These are phyloP conservation scores for Nesometra sesokonis DNA, from an alignment of 35 echinoderm and acorn worm genomes.

Conservation along the genomic window DNA sequence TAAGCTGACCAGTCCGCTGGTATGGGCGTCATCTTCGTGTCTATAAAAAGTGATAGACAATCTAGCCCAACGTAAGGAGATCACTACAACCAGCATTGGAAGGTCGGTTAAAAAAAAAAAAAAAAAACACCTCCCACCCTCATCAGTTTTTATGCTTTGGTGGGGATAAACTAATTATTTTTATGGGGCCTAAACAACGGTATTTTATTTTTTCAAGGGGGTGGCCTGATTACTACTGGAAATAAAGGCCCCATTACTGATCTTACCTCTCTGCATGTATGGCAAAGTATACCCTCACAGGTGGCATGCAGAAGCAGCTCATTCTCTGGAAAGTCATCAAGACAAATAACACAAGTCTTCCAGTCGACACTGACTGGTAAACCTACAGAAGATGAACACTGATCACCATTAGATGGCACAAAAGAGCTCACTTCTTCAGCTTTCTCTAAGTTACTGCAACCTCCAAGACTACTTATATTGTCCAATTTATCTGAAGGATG, in stretches of 20 bases:
- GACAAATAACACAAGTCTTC: conserved; percentile 85
- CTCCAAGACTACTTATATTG: not conserved
- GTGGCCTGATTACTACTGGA: too few species aligned
- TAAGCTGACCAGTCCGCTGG: too few species aligned
- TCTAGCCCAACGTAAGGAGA: too few species aligned
- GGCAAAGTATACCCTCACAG: conserved; percentile 74
- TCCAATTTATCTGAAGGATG: not conserved
- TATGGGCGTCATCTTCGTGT: too few species aligned
- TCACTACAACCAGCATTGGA: too few species aligned
- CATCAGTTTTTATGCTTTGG: too few species aligned
- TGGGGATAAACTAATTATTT: not conserved
- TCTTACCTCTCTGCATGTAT: conserved; percentile 78
- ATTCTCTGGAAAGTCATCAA: conserved; percentile 78
- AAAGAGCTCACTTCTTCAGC: not conserved
- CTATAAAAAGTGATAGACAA: too few species aligned
- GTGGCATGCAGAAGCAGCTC: conserved; percentile 59
- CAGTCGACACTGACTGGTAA: conserved; percentile 18
- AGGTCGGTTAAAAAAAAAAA: too few species aligned
- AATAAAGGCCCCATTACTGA: too few species aligned
- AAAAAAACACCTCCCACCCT: too few species aligned
- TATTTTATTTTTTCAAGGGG: too few species aligned
- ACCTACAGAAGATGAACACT: not conserved
- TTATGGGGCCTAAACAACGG: too few species aligned
- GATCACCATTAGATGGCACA: not conserved
- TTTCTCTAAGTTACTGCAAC: not conserved